Base-by-base conservation (phyloP, 1,140 invertebrate species). In the Bathynomus jamesi region DNA sequence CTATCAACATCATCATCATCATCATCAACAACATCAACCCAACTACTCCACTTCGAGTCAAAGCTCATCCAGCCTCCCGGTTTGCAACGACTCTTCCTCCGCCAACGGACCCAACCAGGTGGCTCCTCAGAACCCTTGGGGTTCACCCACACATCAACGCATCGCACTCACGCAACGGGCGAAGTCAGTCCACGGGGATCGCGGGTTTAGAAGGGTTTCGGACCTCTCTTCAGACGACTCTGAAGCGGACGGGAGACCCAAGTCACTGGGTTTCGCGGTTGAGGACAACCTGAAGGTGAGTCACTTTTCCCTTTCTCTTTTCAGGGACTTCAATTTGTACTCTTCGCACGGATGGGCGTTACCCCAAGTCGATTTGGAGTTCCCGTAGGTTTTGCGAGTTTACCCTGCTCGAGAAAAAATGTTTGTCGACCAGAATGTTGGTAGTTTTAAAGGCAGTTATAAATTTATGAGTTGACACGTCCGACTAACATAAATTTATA, bases 361-460 rank as follows among this genome's bases (percentile, higher is more conserved):
- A n/a, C n/a, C n/a, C n/a, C n/a, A n/a, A n/a, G n/a, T n/a, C n/a
- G n/a, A n/a, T n/a, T n/a, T n/a, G n/a, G n/a, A n/a, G n/a, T n/a
- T n/a, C n/a, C n/a, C n/a, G n/a, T n/a, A n/a, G n/a, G n/a, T n/a
- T n/a, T n/a, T n/a, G n/a, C n/a, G n/a, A n/a, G n/a, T n/a, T n/a
- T n/a, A n/a, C n/a, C n/a, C 13, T 93, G 91, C 83, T 91, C 94
- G 88, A 92, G 94, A 81, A 85, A 85, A 80, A 69, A n/a, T n/a
- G n/a, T n/a, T n/a, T n/a, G n/a, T n/a, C n/a, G n/a, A n/a, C n/a
- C n/a, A n/a, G n/a, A 40, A 63, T 60, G 60, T 10, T 24, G 21
- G 69, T n/a, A n/a, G n/a, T n/a, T n/a, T n/a, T n/a, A n/a, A n/a
- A n/a, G n/a, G n/a, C n/a, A n/a, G n/a, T n/a, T n/a, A n/a, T n/a